Evolutionary conservation across 2,888 invertebrate species (phyloP), one percentile per base, ranked within the genome.

Genomic region (Amphiduros pacificus): DNA sequence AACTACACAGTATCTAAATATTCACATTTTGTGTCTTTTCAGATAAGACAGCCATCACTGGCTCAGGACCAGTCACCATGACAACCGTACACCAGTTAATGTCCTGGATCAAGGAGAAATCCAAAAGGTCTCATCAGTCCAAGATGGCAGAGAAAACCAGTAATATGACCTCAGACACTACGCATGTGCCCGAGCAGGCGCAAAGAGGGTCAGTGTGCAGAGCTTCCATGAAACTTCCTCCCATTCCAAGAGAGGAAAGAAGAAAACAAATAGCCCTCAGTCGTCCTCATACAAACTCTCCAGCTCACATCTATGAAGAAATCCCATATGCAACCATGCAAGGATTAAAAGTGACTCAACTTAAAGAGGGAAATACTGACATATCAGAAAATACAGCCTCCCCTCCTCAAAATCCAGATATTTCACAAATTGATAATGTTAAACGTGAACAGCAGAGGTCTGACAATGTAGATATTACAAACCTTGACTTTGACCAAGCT

Each of bases 211-310:
- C 56, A 1, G 31, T 26, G 29, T 58, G 50, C 28, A 20, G 58
- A 24, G 24, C 58, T 22, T 58, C 58, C 20, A 58, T 58, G 58
- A 58, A 58, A 40, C 36, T 58, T 9, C 58, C 58, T 2, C 49
- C 58, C 29, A 50, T 58, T 2, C 58, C 58, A 2, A 9, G 32
- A 17, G 58, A 20, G 26, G 40, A 36, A 17, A 11, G 22, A 24
- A 17, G 27, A 17, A 17, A 9, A 11, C 20, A 50, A 14, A 58
- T 58, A 51, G 36, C 48, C 14, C 36, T 50, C 29, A 29, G 29
- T 2, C 32, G 17, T 1, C 50, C 31, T 1, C 50, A 48, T 17
- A 48, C 49, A 14, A 51, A 58, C 26, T 58, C 58, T 5, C 58
- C 58, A 1, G 49, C 49, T 1, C 58, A 58, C 26, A 50, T 58